phyloP scores from a whole-genome alignment of 2,113 vertebrate genomes.

The Prolemur simus region DNA sequence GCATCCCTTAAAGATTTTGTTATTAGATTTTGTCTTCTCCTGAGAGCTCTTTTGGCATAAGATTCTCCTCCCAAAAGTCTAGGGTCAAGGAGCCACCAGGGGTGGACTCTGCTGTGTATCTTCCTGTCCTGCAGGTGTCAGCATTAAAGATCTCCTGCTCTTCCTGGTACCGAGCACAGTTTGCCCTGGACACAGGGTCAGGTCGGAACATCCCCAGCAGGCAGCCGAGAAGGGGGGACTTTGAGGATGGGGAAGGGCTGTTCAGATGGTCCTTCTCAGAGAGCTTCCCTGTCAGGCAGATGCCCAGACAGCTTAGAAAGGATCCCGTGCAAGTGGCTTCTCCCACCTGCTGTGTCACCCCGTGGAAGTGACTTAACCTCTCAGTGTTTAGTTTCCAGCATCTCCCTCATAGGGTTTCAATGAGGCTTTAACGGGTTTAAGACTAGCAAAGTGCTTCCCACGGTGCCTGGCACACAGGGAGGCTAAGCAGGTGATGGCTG shows the following conservation, averaged over 20 bases:
- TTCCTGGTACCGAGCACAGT: not conserved
- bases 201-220: not conserved
- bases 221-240: not conserved
- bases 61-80: not conserved
- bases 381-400: not conserved
- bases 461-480: not conserved
- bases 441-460: not conserved
- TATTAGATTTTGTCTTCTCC: not conserved
- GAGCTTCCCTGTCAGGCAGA: not conserved
- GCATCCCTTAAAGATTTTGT: not conserved
- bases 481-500: not conserved
- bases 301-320: not conserved
- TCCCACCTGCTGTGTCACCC: not conserved
- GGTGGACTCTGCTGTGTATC: not conserved
- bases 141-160: not conserved
- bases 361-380: conserved; percentile 7
- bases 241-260: not conserved
- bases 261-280: not conserved
- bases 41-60: not conserved
- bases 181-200: not conserved
- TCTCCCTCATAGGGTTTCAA: not conserved
- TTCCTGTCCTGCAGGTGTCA: not conserved
- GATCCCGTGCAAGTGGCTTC: not conserved
- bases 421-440: not conserved
- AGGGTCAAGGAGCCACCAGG: not conserved